A percentile compares a stretch with the other conserved stretches of the same genome.
Evolutionary conservation across 1,140 invertebrate species (phyloP).

Genomic region (Plutomurus gul): DNA sequence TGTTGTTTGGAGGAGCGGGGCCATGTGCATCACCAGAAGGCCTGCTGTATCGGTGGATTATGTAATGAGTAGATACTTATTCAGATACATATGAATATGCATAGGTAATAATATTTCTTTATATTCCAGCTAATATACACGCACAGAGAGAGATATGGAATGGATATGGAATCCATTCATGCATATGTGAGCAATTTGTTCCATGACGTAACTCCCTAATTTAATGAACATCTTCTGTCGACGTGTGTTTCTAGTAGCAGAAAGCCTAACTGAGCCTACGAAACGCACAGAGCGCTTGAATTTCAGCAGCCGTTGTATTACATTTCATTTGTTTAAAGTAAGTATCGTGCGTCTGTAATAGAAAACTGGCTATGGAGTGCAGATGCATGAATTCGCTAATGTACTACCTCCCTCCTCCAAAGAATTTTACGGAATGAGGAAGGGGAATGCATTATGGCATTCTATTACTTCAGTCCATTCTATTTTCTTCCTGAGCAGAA

Average conservation of each 20-base stretch:
- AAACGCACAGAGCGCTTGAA: too few relatives aligned
- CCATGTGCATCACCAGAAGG: not conserved
- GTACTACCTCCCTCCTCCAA: too few relatives aligned
- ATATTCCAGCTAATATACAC: not conserved
- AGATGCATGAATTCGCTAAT: too few relatives aligned
- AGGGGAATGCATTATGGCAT: too few relatives aligned
- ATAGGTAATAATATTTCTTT: not conserved
- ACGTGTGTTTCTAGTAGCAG: not conserved
- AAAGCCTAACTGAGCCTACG: not conserved
- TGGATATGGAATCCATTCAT: not conserved
- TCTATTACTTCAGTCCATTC: not conserved
- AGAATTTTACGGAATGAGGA: too few relatives aligned
- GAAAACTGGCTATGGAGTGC: too few relatives aligned
- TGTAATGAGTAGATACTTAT: too few relatives aligned
- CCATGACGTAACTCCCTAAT: not conserved
- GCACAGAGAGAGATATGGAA: not conserved
- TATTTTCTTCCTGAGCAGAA: conserved; percentile 29
- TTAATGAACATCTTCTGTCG: not conserved
- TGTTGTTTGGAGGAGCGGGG: not conserved
- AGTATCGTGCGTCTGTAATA: too few relatives aligned
- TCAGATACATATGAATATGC: not conserved
- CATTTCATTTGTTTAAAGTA: too few relatives aligned
- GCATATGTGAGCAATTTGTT: not conserved
- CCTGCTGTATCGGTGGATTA: not conserved
- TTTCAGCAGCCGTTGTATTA: too few relatives aligned